These are phyloP conservation scores for Zeugodacus cucurbitae DNA, from an alignment of 1,140 invertebrate species.

Conservation along the genomic window DNA sequence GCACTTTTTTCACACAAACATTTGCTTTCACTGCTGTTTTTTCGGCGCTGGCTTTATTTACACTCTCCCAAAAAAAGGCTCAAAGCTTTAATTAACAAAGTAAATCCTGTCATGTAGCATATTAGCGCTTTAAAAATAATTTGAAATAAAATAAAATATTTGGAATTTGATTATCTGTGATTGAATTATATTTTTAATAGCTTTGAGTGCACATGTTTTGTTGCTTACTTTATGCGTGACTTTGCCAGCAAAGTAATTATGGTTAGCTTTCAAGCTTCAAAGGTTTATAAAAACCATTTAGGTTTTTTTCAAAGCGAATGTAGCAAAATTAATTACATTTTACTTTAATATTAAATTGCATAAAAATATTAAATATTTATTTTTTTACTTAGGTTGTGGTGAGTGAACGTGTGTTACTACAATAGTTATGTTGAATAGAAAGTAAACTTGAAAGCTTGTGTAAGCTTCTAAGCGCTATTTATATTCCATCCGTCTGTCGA, in stretches of 20 bases:
- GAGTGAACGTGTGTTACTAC: no score
- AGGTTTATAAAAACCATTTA: neutral
- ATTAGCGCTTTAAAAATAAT: constrained; percentile 8
- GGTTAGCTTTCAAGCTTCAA: neutral
- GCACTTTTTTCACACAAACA: neutral
- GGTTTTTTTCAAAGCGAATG: no score
- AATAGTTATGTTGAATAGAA: no score
- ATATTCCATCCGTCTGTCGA: no score
- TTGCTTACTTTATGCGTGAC: neutral
- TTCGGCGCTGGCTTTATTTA: neutral
- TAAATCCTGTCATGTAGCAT: constrained; percentile 17
- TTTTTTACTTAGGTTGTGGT: no score
- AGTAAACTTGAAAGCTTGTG: no score
- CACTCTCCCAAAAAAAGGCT: neutral
- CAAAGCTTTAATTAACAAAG: constrained; percentile 23
- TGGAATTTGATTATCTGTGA: constrained; percentile 1
- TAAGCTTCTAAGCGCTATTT: no score
- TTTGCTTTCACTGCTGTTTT: neutral
- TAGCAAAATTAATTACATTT: no score
- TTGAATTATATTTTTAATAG: constrained; percentile 2
- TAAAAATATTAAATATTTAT: no score
- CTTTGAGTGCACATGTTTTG: neutral
- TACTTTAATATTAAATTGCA: no score
- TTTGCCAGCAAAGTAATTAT: neutral
- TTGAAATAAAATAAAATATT: neutral